Evolutionary conservation across 1,140 invertebrate species (phyloP), one percentile per base, ranked within the genome.

Genomic region (Maconellicoccus hirsutus): DNA sequence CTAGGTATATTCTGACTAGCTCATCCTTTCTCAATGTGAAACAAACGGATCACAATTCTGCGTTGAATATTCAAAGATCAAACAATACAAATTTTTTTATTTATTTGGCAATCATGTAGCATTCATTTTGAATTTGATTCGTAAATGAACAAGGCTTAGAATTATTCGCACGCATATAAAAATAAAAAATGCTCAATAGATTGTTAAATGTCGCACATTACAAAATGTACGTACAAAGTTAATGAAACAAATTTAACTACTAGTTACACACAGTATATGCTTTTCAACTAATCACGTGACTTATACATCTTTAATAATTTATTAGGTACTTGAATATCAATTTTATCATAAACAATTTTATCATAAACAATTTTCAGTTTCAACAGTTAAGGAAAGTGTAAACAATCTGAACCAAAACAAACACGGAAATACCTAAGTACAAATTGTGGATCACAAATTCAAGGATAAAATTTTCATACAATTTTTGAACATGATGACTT

Each of bases 1-100:
- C n/a, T n/a, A n/a, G n/a, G 42, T 52, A 52, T 52, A 52, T 52
- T 52, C n/a, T 52, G 42, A 52, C 42, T 52, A 52, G 42, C 42
- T 16, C 42, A 52, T 52, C 12, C 3, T 52, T 52, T 33, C 29
- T 33, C 29, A 52, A 52, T 3, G 42, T 52, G n/a, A n/a, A n/a
- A 52, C 42, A 52, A 33, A 33, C 12, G 3, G 29, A 33, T 12
- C 29, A 33, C 29, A 33, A 16, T 52, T 52, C n/a, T 16, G n/a
- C 33, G 33, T 38, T 7, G 33, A 38, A 7, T 6, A 52, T 52
- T 33, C 29, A 52, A 52, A 52, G n/a, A 52, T 16, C 10, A 52
- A 52, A 52, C n/a, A 8, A 52, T 4, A 52, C 42, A 52, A 8
- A 8, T 33, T 52, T 52, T 52, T 52, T 52, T 6, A 52, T 52